Conservation (phyloP, 2,888 invertebrate species). For the Nemurella pictetii region DNA sequence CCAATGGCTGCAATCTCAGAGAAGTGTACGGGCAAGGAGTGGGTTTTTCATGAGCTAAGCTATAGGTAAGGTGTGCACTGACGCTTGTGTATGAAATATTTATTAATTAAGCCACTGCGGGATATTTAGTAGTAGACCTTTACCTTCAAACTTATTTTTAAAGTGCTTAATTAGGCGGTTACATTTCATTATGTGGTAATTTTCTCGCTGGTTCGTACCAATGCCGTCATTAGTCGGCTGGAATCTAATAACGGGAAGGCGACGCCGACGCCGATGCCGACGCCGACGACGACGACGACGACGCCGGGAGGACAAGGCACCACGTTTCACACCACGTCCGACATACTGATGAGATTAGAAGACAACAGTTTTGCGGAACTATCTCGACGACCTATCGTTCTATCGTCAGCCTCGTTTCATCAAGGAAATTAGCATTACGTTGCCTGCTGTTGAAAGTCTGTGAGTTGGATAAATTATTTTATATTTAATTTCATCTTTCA, state of each 20-base stretch:
- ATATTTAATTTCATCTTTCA: no score
- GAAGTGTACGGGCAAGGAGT: not conserved
- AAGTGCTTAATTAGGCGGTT: slow-evolving; percentile 17
- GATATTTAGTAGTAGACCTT: not conserved
- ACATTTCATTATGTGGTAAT: slow-evolving; percentile 27
- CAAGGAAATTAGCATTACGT: not conserved
- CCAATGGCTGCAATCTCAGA: not conserved
- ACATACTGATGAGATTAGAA: slow-evolving; percentile 14
- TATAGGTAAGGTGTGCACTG: not conserved
- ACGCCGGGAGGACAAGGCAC: not conserved
- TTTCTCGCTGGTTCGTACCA: not conserved
- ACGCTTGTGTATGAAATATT: not conserved
- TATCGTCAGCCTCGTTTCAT: not conserved
- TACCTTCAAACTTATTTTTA: slow-evolving; percentile 15
- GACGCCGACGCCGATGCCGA: not conserved
- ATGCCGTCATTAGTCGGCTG: not conserved
- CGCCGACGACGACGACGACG: not conserved
- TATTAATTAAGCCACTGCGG: not conserved
- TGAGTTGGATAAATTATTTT: no score
- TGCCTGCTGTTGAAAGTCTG: not conserved
- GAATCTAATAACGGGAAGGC: slow-evolving; percentile 17
- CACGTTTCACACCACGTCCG: not conserved
- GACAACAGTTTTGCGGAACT: not conserved
- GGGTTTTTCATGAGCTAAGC: not conserved
- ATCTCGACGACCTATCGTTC: not conserved